Percentiles rank a stretch among this genome's conserved stretches.
Conservation (phyloP, 2,113 vertebrate genomes). For the Hippocampus mohnikei region DNA sequence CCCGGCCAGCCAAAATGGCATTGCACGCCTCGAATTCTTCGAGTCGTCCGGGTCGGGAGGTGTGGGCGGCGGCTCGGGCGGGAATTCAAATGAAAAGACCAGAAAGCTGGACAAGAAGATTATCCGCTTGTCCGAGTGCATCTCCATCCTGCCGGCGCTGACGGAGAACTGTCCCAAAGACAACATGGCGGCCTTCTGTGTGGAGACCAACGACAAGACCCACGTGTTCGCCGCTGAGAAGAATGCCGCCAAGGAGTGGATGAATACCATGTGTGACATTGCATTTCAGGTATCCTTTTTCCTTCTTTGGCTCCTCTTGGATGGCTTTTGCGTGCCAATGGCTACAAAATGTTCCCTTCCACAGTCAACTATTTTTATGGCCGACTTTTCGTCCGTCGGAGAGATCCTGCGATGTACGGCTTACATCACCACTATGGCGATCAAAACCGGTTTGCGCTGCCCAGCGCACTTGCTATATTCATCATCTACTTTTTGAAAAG, state of each 20-base stretch:
- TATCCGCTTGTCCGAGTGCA: slow-evolving; percentile 89
- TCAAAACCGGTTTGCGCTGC: neutral
- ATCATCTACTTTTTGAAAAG: neutral
- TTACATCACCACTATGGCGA: neutral
- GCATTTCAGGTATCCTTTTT: slow-evolving; percentile 84
- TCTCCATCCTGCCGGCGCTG: slow-evolving; percentile 81
- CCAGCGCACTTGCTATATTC: neutral
- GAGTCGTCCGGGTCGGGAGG: slow-evolving; percentile 68
- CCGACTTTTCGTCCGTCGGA: neutral
- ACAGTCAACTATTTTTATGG: neutral
- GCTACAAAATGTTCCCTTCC: neutral
- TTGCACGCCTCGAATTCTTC: slow-evolving; percentile 91
- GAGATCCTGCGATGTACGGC: neutral
- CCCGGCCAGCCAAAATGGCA: slow-evolving; percentile 88
- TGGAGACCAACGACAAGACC: slow-evolving; percentile 89
- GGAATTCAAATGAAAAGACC: slow-evolving; percentile 76
- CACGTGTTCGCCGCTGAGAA: slow-evolving; percentile 85
- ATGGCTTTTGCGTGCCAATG: neutral
- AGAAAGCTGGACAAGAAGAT: slow-evolving; percentile 87
- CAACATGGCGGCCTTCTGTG: slow-evolving; percentile 82
- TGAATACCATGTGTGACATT: slow-evolving; percentile 86
- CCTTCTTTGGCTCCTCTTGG: neutral
- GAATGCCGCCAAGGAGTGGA: slow-evolving; percentile 78
- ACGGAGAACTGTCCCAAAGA: slow-evolving; percentile 83
- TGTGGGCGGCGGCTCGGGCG: slow-evolving; percentile 62